A percentile compares a stretch with the other conserved stretches of the same genome.
phyloP scores from a whole-genome alignment of 1,140 invertebrate species.

The Mycetomoellerius zeteki region DNA sequence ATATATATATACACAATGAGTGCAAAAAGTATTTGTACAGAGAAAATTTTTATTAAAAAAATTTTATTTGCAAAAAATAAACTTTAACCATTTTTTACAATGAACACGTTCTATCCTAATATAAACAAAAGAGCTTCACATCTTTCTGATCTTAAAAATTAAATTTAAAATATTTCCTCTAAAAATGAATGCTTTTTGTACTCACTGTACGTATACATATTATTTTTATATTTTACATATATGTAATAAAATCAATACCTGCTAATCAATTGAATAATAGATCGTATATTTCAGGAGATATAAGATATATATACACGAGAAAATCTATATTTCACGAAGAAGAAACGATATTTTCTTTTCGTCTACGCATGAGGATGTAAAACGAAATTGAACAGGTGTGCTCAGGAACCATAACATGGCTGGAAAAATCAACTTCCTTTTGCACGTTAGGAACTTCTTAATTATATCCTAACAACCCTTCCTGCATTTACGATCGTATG shows the following conservation, averaged over 20 bases:
- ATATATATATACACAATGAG: neutral
- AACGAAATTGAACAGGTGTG: slow-evolving; percentile 17
- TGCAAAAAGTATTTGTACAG: too few species aligned
- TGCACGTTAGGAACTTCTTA: neutral
- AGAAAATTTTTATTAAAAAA: too few species aligned
- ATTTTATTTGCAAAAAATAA: too few species aligned
- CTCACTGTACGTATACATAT: neutral
- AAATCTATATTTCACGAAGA: neutral
- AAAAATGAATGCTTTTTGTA: too few species aligned
- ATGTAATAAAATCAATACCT: neutral
- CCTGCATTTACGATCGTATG: neutral
- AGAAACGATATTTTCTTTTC: neutral
- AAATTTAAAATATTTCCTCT: too few species aligned
- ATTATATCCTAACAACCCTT: slow-evolving; percentile 23
- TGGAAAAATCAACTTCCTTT: slow-evolving; percentile 1
- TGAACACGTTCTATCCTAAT: too few species aligned
- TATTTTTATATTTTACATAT: neutral
- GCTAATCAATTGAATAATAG: neutral
- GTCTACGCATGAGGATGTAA: neutral
- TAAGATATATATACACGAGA: neutral
- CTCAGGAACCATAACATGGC: neutral
- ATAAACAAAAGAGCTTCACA: too few species aligned
- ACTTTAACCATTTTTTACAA: too few species aligned
- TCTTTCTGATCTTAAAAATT: too few species aligned
- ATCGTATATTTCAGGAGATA: neutral